Evolutionary conservation across 2,888 invertebrate species (phyloP).

Genomic region (Ryuthela nishihirai): DNA sequence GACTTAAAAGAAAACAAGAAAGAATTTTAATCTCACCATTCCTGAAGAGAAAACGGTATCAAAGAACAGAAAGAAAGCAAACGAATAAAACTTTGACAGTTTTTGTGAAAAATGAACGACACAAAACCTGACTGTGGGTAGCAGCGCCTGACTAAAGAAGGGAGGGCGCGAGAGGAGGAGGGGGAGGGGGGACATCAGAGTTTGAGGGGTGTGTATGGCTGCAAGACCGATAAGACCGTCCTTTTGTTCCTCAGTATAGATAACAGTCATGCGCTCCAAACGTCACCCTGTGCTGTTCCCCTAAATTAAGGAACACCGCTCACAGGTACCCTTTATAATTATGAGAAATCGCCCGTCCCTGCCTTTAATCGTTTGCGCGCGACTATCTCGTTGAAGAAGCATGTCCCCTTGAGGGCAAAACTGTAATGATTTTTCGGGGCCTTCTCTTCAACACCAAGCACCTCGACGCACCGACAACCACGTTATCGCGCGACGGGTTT

Average conservation of each 20-base stretch:
- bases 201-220: slow-evolving; percentile 31
- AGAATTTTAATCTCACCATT: too few relatives aligned
- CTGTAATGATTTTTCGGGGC: not conserved
- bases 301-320: slow-evolving; percentile 36
- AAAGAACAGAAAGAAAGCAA: too few relatives aligned
- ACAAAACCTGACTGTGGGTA: too few relatives aligned
- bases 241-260: slow-evolving; percentile 36
- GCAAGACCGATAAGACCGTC: slow-evolving; percentile 31
- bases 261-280: slow-evolving; percentile 18
- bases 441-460: too few relatives aligned
- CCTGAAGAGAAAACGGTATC: too few relatives aligned
- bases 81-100: too few relatives aligned
- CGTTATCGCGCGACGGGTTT: too few relatives aligned
- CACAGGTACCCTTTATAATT: slow-evolving; percentile 40
- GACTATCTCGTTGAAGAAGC: not conserved
- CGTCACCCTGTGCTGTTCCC: slow-evolving; percentile 8
- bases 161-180: not conserved
- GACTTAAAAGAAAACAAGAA: too few relatives aligned
- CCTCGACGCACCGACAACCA: too few relatives aligned
- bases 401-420: not conserved
- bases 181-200: slow-evolving; percentile 9
- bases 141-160: slow-evolving; percentile 29
- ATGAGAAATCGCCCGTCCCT: slow-evolving; percentile 30
- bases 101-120: too few relatives aligned
- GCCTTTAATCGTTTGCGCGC: not conserved